A percentile compares a stretch with the other conserved stretches of the same genome.
phyloP scores from a whole-genome alignment of 2,888 invertebrate species.

The Cosmia trapezina region DNA sequence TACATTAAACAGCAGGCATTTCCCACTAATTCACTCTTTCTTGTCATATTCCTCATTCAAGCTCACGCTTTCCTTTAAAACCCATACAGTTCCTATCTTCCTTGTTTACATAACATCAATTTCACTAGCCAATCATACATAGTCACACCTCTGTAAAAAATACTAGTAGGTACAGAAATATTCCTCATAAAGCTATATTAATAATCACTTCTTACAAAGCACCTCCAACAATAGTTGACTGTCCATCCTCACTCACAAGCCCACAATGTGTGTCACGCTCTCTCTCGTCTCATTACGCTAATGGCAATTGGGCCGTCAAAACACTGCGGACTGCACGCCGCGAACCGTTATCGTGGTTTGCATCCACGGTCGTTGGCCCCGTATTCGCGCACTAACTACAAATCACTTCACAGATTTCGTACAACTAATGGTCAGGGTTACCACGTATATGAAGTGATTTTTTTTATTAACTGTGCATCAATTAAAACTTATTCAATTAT shows the following conservation, averaged over 20 bases:
- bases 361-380: slow-evolving; percentile 83
- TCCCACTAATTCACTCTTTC: no score
- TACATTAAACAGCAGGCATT: neutral
- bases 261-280: slow-evolving; percentile 62
- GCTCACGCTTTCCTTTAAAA: neutral
- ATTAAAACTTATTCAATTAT: neutral
- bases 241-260: slow-evolving; percentile 45
- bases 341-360: slow-evolving; percentile 81
- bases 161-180: slow-evolving; percentile 1
- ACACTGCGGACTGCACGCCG: slow-evolving; percentile 75
- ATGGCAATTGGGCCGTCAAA: slow-evolving; percentile 78
- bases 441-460: slow-evolving; percentile 31
- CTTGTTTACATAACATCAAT: neutral
- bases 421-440: slow-evolving; percentile 76
- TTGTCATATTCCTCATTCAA: neutral
- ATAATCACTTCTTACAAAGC: slow-evolving; percentile 19
- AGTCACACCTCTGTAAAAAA: neutral
- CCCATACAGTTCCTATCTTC: no score
- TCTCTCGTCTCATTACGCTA: slow-evolving; percentile 71
- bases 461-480: neutral
- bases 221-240: slow-evolving; percentile 39
- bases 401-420: slow-evolving; percentile 84
- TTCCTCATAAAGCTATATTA: slow-evolving; percentile 7
- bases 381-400: slow-evolving; percentile 80
- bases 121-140: neutral